Evolutionary conservation across 2,113 vertebrate species (phyloP), one percentile per base, ranked within the genome.

Genomic region (Aix galericulata): DNA sequence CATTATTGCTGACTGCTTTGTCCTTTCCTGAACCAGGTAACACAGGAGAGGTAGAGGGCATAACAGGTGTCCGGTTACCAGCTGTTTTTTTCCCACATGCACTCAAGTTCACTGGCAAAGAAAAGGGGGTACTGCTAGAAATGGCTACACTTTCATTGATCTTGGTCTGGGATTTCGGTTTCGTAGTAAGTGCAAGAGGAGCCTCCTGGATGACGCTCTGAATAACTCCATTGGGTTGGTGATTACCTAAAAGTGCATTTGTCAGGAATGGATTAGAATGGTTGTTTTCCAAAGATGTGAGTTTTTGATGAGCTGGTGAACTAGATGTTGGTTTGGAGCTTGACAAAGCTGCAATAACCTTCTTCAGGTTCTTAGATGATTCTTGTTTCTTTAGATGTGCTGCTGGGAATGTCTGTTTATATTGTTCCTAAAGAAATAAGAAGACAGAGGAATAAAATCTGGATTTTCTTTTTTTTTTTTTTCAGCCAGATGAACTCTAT

Each of bases 171-270:
- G 97, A 88, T 96, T 98, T 98, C 75, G 97, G 97, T 97, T 98
- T 99, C 53, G 98, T 98, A 91, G 98, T 99, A 95, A 99, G 99
- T 92, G 99, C 99, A 96, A 99, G 97, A 77, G 99, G 99, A 93
- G 98, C 98, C 82, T 99, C 99, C 97, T 99, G 99, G 97, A 98
- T 98, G 80, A 98, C 96, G 55, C 97, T 98, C 76, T 98, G 98
- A 97, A 98, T 98, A 52, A 98, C 97, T 97, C 98, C 98, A 85
- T 99, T 99, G 89, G 97, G 97, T 94, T 98, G 98, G 75, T 98
- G 98, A 97, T 99, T 99, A 95, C 98, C 98, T 98, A 99, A 98
- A 98, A 99, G 98, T 98, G 99, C 98, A 96, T 99, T 99, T 95
- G 99, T 98, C 91, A 99, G 97, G 96, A 99, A 99, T 91, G 98